Evolutionary conservation across 2,113 vertebrate species (phyloP).

Genomic region (Ranitomeya variabilis): DNA sequence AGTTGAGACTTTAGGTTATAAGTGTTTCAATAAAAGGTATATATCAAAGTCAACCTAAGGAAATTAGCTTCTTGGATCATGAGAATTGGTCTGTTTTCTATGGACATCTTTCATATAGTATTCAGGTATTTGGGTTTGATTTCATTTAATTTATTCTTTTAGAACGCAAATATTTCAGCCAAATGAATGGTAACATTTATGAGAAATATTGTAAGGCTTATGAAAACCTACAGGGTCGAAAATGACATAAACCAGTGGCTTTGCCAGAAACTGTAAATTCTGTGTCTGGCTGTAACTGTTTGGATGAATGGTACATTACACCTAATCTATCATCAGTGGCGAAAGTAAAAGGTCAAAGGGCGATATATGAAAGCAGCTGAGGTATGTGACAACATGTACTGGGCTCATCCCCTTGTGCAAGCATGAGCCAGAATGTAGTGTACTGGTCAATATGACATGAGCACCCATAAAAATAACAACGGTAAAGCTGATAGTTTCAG

Average conservation of each 20-base stretch:
- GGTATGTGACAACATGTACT: slow-evolving; percentile 13
- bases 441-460: neutral
- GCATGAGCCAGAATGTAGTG: neutral
- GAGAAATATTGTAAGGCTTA: neutral
- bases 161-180: neutral
- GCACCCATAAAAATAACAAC: neutral
- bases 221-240: neutral
- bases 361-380: slow-evolving; percentile 4
- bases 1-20: no score
- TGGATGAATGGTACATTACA: neutral
- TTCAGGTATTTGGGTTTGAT: neutral
- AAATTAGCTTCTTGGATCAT: no score
- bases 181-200: slow-evolving; percentile 1
- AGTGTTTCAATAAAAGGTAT: no score
- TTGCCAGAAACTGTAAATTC: slow-evolving; percentile 26
- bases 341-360: slow-evolving; percentile 28
- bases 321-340: slow-evolving; percentile 16
- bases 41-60: no score
- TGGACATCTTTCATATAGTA: neutral
- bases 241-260: neutral
- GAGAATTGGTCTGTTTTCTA: neutral
- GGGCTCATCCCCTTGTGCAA: neutral
- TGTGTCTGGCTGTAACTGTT: slow-evolving; percentile 8
- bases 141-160: neutral
- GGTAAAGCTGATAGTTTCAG: neutral